A percentile compares a stretch with the other conserved stretches of the same genome.
phyloP scores from a whole-genome alignment of 37 sponge, comb jelly and placozoan species.

The Geodia barretti region DNA sequence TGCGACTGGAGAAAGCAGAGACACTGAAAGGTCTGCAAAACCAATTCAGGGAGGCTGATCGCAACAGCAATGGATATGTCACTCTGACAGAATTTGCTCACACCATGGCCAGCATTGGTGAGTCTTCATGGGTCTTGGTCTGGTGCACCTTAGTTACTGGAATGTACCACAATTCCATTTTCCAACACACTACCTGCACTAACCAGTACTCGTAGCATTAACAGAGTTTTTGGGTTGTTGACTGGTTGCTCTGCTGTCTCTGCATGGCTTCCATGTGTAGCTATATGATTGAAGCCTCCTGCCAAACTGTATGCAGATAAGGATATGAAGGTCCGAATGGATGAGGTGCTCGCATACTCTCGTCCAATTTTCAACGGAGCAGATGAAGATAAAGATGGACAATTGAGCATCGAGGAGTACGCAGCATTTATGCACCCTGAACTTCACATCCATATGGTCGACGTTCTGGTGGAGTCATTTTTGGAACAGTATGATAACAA shows the following conservation, averaged over 20 bases:
- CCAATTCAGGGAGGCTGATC: slow-evolving; percentile 5
- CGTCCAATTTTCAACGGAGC: slow-evolving; percentile 17
- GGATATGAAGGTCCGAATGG: too few relatives aligned
- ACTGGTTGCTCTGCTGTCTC: too few relatives aligned
- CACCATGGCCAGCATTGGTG: not conserved
- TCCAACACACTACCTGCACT: too few relatives aligned
- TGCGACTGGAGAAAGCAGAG: not conserved
- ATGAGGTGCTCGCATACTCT: too few relatives aligned
- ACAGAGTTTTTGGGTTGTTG: too few relatives aligned
- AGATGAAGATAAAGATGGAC: slow-evolving; percentile 4
- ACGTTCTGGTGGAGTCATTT: not conserved
- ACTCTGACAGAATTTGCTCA: slow-evolving; percentile 10
- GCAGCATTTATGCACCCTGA: slow-evolving; percentile 13
- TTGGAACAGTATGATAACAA: slow-evolving; percentile 4
- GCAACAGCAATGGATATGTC: slow-evolving; percentile 5
- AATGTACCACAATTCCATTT: too few relatives aligned
- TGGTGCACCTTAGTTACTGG: too few relatives aligned
- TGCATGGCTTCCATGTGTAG: too few relatives aligned
- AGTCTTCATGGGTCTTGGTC: not conserved
- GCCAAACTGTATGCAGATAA: too few relatives aligned
- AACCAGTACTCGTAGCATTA: too few relatives aligned
- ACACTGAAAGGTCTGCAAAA: not conserved
- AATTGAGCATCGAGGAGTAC: slow-evolving; percentile 7
- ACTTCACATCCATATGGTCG: slow-evolving; percentile 24
- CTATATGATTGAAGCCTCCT: too few relatives aligned